Evolutionary conservation across 2,797 vertebrate genomes (phyloP), one percentile per base, ranked within the genome.

Genomic region (Sphenodon punctatus): DNA sequence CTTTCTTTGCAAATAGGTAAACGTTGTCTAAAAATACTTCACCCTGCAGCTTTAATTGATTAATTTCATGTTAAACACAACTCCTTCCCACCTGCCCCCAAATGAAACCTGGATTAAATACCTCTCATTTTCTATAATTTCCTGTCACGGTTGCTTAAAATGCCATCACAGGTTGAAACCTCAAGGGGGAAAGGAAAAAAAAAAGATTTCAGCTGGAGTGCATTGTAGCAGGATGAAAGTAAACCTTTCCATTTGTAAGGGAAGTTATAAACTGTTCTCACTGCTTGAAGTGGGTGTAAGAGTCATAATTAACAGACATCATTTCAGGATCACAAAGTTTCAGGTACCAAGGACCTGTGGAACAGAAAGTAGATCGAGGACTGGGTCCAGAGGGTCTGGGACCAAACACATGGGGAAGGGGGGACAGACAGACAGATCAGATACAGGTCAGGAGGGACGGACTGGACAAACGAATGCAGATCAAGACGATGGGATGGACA

Each of bases 71-170:
- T 36, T 36, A 38, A 15, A 73, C 68, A 19, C 14, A 20, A 11
- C 12, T 85, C 32, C 4, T 36, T 41, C 38, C 38, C 73, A 41
- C 51, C 63, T 51, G 36, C 64, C 53, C 64, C 22, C 7, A 36
- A 60, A 45, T 0, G 3, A 73, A 73, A 34, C 11, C 11, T 4
- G 13, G 16, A 0, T 4, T 25, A 34, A 48, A 2, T 0, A 1
- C 34, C 22, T 36, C n/a, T 39, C 42, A 12, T 60, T 78, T 39
- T 19, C 42, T 1, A 0, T 10, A 67, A 43, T 49, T 32, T 25
- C 59, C 15, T 36, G 20, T 27, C 20, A 41, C 39, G 7, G 22
- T 34, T 5, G 30, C 46, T 5, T 9, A 34, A 59, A 67, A 71
- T n/a, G 55, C 15, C 20, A 72, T 27, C 39, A 17, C 25, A 71